Base-by-base conservation (phyloP, 1,140 invertebrate species). In the Megathymus violae region DNA sequence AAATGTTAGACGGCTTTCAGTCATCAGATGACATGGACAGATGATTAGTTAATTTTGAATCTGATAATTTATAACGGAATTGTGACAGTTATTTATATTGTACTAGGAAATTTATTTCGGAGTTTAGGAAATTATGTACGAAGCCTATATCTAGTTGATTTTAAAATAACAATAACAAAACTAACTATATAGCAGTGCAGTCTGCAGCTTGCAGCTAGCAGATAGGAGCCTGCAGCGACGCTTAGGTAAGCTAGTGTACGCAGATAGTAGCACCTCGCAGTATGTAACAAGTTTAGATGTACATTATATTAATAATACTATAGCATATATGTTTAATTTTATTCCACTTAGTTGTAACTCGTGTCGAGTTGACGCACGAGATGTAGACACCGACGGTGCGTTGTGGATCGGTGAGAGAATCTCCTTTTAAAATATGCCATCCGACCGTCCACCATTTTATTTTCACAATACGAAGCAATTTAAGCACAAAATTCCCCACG, bases 331-430 rank as follows among this genome's bases (percentile, higher is more conserved):
- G 69, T 51, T 73, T 85, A 82, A 74, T 78, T 85, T 85, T 83
- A 89, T 89, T 89, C 86, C 86, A 87, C 65, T 73, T 89, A 89
- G 83, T 38, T 41, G 38, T 89, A 89, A 87, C 84, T 76, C 68
- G 74, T 71, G 75, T 85, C 80, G 76, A 80, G 69, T 80, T 76
- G 71, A 71, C 65, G 69, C 64, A 66, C 48, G 83, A 85, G 79
- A 44, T 69, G 43, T 85, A 82, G 84, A 80, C 40, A 68, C 77
- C 73, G 75, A 80, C 72, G 72, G 70, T 50, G 56, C 67, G 67
- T 34, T 62, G 48, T 52, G 51, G 54, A 60, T 52, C 36, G 51
- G 41, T 58, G 71, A 75, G 47, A 46, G 47, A 75, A 76, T 62
- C 80, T 82, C 81, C 81, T 83, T 83, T 82, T 80, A 76, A 62